Percentiles rank a stretch among this genome's conserved stretches.
These are phyloP conservation scores for Coleophora deauratella DNA, from an alignment of 2,888 invertebrate genomes.

Conservation along the genomic window DNA sequence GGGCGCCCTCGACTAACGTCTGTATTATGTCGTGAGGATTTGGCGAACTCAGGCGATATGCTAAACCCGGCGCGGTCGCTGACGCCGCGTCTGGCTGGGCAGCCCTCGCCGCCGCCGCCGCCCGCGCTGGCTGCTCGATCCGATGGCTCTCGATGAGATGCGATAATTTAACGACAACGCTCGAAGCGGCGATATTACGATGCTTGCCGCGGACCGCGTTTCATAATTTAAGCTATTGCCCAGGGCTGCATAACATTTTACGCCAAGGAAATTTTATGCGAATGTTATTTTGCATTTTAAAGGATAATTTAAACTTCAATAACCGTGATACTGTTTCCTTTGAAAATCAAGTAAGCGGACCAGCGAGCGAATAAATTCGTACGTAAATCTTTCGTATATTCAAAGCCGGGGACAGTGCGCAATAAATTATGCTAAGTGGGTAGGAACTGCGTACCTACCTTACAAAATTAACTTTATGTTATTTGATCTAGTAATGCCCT, in stretches of 20 bases:
- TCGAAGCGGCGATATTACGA: slow-evolving; percentile 43
- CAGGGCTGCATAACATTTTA: slow-evolving; percentile 37
- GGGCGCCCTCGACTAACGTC: slow-evolving; percentile 42
- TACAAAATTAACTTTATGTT: slow-evolving; percentile 11
- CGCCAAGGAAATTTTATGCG: slow-evolving; percentile 40
- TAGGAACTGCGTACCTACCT: too few relatives aligned
- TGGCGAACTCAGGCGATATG: slow-evolving; percentile 56
- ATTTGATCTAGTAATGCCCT: slow-evolving; percentile 8
- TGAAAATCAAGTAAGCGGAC: too few relatives aligned
- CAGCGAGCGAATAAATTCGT: too few relatives aligned
- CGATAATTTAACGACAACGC: slow-evolving; percentile 40
- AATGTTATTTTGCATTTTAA: slow-evolving; percentile 42
- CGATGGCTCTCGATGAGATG: slow-evolving; percentile 36
- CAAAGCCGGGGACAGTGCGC: too few relatives aligned
- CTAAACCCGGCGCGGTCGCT: slow-evolving; percentile 45
- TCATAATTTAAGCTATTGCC: slow-evolving; percentile 44
- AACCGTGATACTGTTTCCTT: too few relatives aligned
- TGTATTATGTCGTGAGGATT: slow-evolving; percentile 49
- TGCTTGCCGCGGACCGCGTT: slow-evolving; percentile 39
- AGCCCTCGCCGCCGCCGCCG: slow-evolving; percentile 40
- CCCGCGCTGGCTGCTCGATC: slow-evolving; percentile 38
- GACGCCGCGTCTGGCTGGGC: slow-evolving; percentile 33
- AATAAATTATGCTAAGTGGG: too few relatives aligned
- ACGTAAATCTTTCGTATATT: too few relatives aligned
- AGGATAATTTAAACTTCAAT: slow-evolving; percentile 21